Base-by-base conservation (phyloP, 1,140 invertebrate species). In the Ditylenchus dipsaci region DNA sequence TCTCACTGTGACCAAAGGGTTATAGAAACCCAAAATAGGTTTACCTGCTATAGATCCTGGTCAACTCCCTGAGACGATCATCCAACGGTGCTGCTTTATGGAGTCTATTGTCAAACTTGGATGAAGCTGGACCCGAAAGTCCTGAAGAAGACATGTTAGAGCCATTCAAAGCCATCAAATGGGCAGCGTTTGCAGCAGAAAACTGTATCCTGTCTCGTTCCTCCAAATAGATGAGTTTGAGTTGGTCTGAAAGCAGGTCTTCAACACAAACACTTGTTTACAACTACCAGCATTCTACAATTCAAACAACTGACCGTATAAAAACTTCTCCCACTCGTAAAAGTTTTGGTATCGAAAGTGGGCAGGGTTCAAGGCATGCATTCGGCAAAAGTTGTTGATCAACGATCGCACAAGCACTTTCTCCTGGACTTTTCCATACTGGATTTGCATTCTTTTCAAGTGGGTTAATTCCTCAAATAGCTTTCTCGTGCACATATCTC, bases 391-490 rank as follows among this genome's bases (percentile, higher is more conserved):
- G 66, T 89, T 88, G 67, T 92, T 90, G 27, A 88, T 86, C 64
- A 90, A 85, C 73, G 92, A 86, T 83, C 93, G 94, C 0, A 95
- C 91, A 15, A 95, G 84, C 57, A 94, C 88, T 26, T 90, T 88
- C 84, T 95, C 93, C 77, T 93, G 93, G 7, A 90, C 87, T 84
- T 90, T 89, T 19, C 90, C 90, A 60, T 91, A 90, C 75, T 91
- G 88, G 68, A 95, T 94, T 84, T 95, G 93, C 62, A 93, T 86
- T 65, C 91, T 87, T 83, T 96, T 96, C 23, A 96, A 83, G 83
- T 95, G 92, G 77, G 95, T 87, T 63, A 96, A 85, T 82, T 95
- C 91, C 78, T 95, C 91, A 95, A 76, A 96, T 91, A 78, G 91
- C 91, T 65, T 91, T 86, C 82, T 96, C 93, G 49, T 81, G 78